These are phyloP conservation scores for Sminthopsis crassicaudata DNA, from an alignment of 2,113 vertebrate genomes.

Conservation along the genomic window DNA sequence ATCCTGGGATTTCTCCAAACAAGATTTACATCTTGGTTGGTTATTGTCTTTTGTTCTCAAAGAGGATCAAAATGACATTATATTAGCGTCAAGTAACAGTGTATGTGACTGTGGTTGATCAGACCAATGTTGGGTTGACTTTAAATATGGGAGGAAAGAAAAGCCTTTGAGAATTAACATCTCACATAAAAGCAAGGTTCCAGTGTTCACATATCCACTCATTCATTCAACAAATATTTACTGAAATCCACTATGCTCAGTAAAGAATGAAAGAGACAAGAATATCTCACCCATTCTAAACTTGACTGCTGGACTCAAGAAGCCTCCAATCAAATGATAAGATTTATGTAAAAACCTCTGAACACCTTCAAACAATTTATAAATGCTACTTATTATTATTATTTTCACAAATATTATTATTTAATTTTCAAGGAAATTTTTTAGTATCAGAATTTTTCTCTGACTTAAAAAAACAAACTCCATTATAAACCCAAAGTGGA, in stretches of 20 bases:
- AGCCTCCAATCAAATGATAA: not conserved
- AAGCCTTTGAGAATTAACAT: not conserved
- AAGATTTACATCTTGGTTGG: not conserved
- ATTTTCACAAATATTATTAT: not conserved
- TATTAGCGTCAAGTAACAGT: not conserved
- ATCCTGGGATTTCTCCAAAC: not conserved
- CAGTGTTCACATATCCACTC: not conserved
- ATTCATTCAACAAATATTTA: not conserved
- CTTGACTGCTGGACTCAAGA: not conserved
- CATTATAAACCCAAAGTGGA: not conserved
- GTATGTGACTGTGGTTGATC: not conserved
- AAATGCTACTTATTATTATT: not conserved
- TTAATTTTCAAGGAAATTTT: not conserved
- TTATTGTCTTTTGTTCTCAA: not conserved
- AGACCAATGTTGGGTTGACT: not conserved
- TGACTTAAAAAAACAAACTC: slow-evolving; percentile 42
- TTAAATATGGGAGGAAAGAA: not conserved
- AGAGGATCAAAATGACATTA: too few relatives aligned
- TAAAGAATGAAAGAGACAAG: not conserved
- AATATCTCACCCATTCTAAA: not conserved
- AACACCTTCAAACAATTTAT: not conserved
- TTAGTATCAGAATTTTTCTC: slow-evolving; percentile 27
- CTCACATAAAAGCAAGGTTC: not conserved
- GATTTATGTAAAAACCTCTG: not conserved
- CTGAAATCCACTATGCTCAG: not conserved